Conservation (phyloP, 2,797 vertebrate genomes). For the Malacoraja senta region DNA sequence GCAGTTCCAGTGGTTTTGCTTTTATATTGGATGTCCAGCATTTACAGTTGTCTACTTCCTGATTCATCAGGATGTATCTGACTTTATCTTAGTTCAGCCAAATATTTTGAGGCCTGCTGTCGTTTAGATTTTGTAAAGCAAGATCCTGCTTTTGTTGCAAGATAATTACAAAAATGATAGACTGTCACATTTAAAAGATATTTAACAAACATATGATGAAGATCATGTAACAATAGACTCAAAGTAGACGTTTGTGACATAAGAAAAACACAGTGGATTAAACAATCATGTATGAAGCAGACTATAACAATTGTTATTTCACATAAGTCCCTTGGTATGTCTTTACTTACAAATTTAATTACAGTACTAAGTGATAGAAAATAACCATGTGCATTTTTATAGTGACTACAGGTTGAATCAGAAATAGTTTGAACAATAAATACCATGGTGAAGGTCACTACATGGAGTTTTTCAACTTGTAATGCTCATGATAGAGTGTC, state of each 20-base stretch:
- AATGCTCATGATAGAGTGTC: background rate
- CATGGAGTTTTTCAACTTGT: background rate
- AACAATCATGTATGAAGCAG: background rate
- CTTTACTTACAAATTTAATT: background rate
- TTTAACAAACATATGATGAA: background rate
- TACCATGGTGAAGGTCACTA: background rate
- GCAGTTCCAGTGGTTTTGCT: background rate
- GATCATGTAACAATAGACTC: background rate
- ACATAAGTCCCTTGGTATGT: background rate
- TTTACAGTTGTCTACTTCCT: background rate
- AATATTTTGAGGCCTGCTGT: too few relatives aligned
- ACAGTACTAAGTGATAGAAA: background rate
- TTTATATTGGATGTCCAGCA: background rate
- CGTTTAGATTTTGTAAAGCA: background rate
- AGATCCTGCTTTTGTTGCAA: background rate
- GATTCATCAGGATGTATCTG: background rate
- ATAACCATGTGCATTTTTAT: background rate
- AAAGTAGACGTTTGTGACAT: background rate
- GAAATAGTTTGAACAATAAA: background rate
- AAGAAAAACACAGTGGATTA: constrained; percentile 8
- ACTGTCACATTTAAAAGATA: background rate
- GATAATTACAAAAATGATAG: background rate
- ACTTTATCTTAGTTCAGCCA: background rate
- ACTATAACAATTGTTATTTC: background rate
- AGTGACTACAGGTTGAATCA: background rate